Base-by-base conservation (phyloP, 2,888 invertebrate species). In the Coenonympha glycerion region DNA sequence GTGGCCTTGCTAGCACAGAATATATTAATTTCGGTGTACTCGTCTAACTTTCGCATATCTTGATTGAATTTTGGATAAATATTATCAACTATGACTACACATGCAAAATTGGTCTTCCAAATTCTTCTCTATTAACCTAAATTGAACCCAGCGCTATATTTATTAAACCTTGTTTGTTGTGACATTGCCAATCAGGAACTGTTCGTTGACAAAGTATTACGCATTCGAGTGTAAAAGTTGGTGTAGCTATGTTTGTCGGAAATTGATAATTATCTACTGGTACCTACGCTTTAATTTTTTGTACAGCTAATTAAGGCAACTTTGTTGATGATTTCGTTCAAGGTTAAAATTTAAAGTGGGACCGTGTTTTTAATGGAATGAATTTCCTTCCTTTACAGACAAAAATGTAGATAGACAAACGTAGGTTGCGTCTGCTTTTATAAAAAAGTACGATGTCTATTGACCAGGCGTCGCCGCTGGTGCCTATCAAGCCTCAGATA, bases 401-500 rank as follows among this genome's bases (percentile, higher is more conserved):
- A 68, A 86, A 84, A 82, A 86, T 86, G 86, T 86, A 85, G 85
- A 80, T 82, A 77, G 76, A 68, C 65, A 69, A 64, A 66, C 61
- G 69, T 79, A 75, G 72, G 69, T 73, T 63, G 61, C 62, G 60
- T 70, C 75, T 76, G 71, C 72, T 68, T 68, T 68, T 66, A 70
- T 61, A 70, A 70, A 74, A 54, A 58, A 73, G 69, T 77, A 87
- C 77, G 79, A 87, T 88, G 88, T 87, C 88, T 69, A 79, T 87
- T 75, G 87, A 88, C 67, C 87, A 87, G 76, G 84, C 87, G 55
- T 86, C 87, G 48, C 87, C 88, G 61, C 64, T 87, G 65, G 87
- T 88, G 71, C 87, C 88, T 50, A 87, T 88, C 66, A 87, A 83
- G 65, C 88, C 87, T 42, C 88, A 87, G 73, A 78, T 87, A 52